These are phyloP conservation scores for Sebastes iracundus DNA, from an alignment of 2,797 vertebrate species.

Conservation along the genomic window DNA sequence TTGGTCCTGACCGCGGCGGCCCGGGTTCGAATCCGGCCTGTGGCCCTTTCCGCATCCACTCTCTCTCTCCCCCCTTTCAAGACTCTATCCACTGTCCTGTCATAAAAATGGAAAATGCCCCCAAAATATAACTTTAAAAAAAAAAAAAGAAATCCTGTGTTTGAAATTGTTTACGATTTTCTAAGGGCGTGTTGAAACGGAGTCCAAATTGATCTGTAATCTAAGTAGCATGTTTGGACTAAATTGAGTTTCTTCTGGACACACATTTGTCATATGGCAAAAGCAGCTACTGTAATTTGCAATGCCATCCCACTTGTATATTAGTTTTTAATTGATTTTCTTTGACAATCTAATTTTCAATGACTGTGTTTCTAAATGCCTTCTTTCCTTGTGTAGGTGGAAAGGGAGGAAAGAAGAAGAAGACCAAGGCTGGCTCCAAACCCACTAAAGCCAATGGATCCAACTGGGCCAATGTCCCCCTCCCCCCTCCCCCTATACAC, in stretches of 20 bases:
- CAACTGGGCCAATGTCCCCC: conserved; percentile 94
- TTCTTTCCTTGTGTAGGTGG: conserved; percentile 85
- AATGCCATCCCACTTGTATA: conserved; percentile 16
- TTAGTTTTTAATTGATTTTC: conserved; percentile 51
- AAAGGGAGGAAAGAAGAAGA: conserved; percentile 99
- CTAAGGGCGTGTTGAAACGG: conserved; percentile 39
- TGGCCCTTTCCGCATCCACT: too few species aligned
- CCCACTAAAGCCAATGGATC: conserved; percentile 93
- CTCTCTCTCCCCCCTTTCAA: too few species aligned
- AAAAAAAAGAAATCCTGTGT: conserved; percentile 63
- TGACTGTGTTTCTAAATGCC: conserved; percentile 21
- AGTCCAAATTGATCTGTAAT: conserved; percentile 55
- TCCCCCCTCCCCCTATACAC: conserved; percentile 95
- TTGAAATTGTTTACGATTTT: conserved; percentile 60
- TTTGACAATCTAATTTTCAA: conserved; percentile 34
- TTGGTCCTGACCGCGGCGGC: too few species aligned
- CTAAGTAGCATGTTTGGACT: conserved; percentile 33
- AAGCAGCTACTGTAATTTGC: conserved; percentile 41
- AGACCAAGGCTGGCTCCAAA: conserved; percentile 92
- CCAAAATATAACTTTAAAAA: too few species aligned
- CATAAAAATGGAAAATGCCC: too few species aligned
- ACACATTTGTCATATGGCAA: conserved; percentile 47
- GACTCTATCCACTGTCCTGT: too few species aligned
- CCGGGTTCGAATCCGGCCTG: too few species aligned
- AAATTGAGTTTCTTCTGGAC: conserved; percentile 52